Conservation (phyloP, 1,140 invertebrate species). For the Tetramorium parvispinum region DNA sequence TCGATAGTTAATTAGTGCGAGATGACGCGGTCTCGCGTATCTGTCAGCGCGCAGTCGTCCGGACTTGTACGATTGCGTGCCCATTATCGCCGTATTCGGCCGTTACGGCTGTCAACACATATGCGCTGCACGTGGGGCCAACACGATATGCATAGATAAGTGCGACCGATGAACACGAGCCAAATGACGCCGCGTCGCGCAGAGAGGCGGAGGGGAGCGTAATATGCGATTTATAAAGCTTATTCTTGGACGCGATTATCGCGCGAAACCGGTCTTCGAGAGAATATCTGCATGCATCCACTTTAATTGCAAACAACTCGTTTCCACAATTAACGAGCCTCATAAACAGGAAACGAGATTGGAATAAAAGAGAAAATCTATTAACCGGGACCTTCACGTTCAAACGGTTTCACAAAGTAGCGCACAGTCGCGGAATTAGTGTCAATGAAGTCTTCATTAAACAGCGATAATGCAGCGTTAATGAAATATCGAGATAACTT, state of each 20-base stretch:
- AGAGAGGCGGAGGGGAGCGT: conserved; percentile 25
- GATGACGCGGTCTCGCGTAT: not conserved
- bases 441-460: not conserved
- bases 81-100: conserved; percentile 32
- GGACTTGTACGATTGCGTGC: not conserved
- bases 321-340: not conserved
- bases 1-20: conserved; percentile 8
- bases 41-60: not conserved
- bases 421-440: not conserved
- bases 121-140: conserved; percentile 24
- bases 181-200: conserved; percentile 10
- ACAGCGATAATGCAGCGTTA: not conserved
- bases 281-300: not conserved
- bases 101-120: conserved; percentile 13
- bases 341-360: not conserved
- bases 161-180: conserved; percentile 27
- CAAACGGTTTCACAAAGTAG: not conserved
- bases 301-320: conserved; percentile 2
- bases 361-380: not conserved
- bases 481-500: not conserved
- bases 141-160: conserved; percentile 48
- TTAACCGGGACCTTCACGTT: not conserved
- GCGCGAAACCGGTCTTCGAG: not conserved
- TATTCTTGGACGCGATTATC: conserved; percentile 40
- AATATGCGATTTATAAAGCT: conserved; percentile 29